Base-by-base conservation (phyloP, 2,797 vertebrate species). In the Bradypus variegatus region DNA sequence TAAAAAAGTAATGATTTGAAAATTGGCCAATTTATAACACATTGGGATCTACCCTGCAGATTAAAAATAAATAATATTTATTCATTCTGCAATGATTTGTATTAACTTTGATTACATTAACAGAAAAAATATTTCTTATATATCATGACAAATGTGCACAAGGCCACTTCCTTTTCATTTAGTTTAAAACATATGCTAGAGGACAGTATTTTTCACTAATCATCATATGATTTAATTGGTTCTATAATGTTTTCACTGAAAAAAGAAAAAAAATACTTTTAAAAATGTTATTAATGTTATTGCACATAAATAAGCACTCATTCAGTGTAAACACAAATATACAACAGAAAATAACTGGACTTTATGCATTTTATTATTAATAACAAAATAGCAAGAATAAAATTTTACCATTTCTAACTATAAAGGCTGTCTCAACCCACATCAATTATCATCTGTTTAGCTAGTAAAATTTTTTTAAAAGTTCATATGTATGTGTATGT, bases 141-240 rank as follows among this genome's bases (percentile, higher is more conserved):
- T 70, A 7, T 33, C 33, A 73, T 55, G 27, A 90, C 41, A 87
- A 89, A 81, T 85, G 65, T 69, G 33, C 25, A 91, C n/a, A 94
- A 84, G 50, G 21, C 75, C 25, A 86, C 3, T 60, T 93, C 89
- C 77, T 25, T 91, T 75, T 85, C 69, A 88, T 81, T 91, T 80
- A 8, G 6, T 31, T 76, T 53, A 84, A 92, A 90, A 86, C 38
- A 75, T 9, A 25, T 60, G 8, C 8, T 48, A 94, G 38, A 5
- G 69, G 82, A 69, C 0, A 78, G 3, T 38, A 10, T 55, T 82
- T 94, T 58, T 93, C 4, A 64, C 9, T 41, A 91, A 86, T 29
- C 91, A 21, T 2, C 72, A 87, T 31, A 31, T 88, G 18, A 78
- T 8, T 16, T 60, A 79, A 85, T n/a, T 88, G 7, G 62, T 90